Percentiles rank a stretch among this genome's conserved stretches.
Evolutionary conservation across 2,888 invertebrate species (phyloP).

Genomic region (Tetragonisca angustula): DNA sequence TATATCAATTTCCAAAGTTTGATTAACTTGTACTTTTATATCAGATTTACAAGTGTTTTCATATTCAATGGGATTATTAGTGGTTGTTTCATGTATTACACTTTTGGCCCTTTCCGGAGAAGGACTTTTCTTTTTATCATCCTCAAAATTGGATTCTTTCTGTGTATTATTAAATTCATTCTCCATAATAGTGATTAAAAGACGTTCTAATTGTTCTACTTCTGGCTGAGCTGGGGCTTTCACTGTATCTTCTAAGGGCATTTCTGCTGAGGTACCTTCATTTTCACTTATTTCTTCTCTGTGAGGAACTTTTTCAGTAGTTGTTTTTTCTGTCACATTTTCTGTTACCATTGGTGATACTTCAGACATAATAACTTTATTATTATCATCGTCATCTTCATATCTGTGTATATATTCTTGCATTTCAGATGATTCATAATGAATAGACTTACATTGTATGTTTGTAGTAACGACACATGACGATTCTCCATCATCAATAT

Average conservation of each 20-base stretch:
- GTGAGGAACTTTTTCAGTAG: conserved; percentile 51
- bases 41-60: conserved; percentile 54
- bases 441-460: conserved; percentile 56
- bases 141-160: conserved; percentile 42
- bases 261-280: conserved; percentile 33
- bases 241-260: conserved; percentile 37
- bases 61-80: conserved; percentile 28
- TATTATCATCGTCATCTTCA: conserved; percentile 51
- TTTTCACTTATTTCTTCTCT: conserved; percentile 33
- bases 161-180: conserved; percentile 70
- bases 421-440: conserved; percentile 63
- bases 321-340: conserved; percentile 55
- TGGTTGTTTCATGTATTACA: conserved; percentile 55
- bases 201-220: conserved; percentile 78
- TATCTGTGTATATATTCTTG: conserved; percentile 62
- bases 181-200: conserved; percentile 80
- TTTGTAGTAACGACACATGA: conserved; percentile 29
- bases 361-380: conserved; percentile 40
- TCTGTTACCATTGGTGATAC: conserved; percentile 19
- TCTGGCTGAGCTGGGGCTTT: conserved; percentile 72
- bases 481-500: conserved; percentile 72
- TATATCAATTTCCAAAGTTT: conserved; percentile 36
- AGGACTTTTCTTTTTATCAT: conserved; percentile 36
- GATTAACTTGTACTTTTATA: conserved; percentile 50
- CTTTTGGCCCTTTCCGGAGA: conserved; percentile 62